Evolutionary conservation across 2,888 invertebrate species (phyloP), one percentile per base, ranked within the genome.

Genomic region (Rhamphomyia laevipes): DNA sequence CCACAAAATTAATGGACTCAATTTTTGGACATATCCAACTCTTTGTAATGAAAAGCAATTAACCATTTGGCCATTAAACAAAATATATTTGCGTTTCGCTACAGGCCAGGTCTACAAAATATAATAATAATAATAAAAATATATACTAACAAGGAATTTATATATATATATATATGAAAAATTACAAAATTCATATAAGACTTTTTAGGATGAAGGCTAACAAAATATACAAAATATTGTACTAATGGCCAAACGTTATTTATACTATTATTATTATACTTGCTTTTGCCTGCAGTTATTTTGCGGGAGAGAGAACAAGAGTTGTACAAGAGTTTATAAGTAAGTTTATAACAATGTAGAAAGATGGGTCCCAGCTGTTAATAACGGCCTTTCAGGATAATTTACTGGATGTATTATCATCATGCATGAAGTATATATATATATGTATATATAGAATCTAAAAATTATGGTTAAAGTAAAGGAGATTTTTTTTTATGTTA

Each of bases 341-440:
- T 4, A 21, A 21, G 23, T 27, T 27, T 27, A 27, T 27, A 27
- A 27, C 23, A 27, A 27, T 27, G 23, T 27, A 27, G 7, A 9
- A 37, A 49, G 51, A 51, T 53, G 48, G 48, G 49, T 42, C 51
- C 50, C 53, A 53, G 51, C 49, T 53, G 53, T 53, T 51, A 53
- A 48, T 50, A 53, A 53, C 51, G 50, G 53, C 46, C 46, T 51
- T 53, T 51, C 50, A 49, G 51, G 48, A 51, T 53, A 53, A 53
- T 51, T 53, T 53, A 53, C 41, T 46, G 45, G 48, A 49, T 51
- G 41, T 53, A 51, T 40, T 51, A 53, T 46, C 50, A 53, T 53
- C 53, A 53, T 51, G 51, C 53, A 53, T 51, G 53, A 51, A 53
- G 46, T 18, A 40, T 12, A 37, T 37, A 35, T n/a, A n/a, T 16